Percentiles rank a stretch among this genome's conserved stretches.
Evolutionary conservation across 2,888 invertebrate genomes (phyloP).

Genomic region (Morpho achilles): DNA sequence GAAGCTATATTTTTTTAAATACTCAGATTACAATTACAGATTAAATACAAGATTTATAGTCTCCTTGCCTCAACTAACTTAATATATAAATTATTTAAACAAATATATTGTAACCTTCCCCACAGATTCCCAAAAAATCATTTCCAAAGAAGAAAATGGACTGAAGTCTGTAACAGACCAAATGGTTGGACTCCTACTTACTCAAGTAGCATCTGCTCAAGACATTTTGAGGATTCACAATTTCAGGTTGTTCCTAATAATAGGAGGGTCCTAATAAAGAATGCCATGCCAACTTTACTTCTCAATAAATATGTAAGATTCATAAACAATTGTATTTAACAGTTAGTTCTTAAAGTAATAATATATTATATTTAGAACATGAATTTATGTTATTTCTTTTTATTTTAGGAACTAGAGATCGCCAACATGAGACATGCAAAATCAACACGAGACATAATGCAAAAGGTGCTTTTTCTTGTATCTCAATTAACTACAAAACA

Average conservation of each 20-base stretch:
- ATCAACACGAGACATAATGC: background rate
- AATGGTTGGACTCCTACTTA: background rate
- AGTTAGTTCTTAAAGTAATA: no score
- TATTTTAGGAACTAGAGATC: background rate
- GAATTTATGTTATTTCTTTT: background rate
- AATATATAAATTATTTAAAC: no score
- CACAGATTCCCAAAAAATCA: conserved; percentile 21
- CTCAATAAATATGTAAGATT: background rate
- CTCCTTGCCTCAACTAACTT: no score
- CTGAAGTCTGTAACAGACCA: background rate
- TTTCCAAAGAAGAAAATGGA: conserved; percentile 15
- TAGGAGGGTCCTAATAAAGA: background rate
- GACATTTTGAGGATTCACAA: background rate
- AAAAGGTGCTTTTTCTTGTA: background rate
- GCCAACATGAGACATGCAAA: background rate
- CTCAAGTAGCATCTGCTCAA: background rate
- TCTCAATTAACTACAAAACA: no score
- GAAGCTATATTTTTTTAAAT: no score
- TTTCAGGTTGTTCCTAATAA: background rate
- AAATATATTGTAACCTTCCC: background rate
- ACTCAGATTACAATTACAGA: no score
- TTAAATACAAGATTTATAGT: no score
- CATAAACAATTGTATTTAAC: background rate
- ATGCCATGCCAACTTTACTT: background rate
- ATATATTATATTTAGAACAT: no score